Evolutionary conservation across 2,888 invertebrate genomes (phyloP).

Genomic region (Pediacus dermestoides): DNA sequence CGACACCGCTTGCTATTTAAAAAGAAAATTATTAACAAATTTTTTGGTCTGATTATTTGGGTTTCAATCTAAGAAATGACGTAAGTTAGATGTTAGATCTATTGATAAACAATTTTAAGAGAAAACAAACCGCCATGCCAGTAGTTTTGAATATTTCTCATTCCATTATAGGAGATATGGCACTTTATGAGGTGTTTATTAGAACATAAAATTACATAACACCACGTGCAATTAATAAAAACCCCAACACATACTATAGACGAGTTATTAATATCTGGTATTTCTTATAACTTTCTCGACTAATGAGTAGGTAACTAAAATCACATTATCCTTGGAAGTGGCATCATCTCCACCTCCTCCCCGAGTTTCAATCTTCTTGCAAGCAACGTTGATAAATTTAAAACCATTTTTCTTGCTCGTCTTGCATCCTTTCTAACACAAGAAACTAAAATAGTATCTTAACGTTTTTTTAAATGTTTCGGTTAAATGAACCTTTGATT

Average conservation of each 20-base stretch:
- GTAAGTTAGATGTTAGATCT: no score
- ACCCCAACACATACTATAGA: neutral
- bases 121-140: no score
- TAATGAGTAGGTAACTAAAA: constrained; percentile 50
- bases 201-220: constrained; percentile 1
- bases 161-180: no score
- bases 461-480: constrained; percentile 34
- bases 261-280: constrained; percentile 27
- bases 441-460: constrained; percentile 46
- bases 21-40: no score
- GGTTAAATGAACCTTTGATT: constrained; percentile 41
- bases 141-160: no score
- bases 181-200: constrained; percentile 1
- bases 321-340: constrained; percentile 44
- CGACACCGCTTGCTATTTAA: no score
- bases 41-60: no score
- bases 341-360: constrained; percentile 35
- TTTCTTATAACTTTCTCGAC: constrained; percentile 30
- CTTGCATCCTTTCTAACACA: constrained; percentile 45
- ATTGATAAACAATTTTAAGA: no score
- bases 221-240: constrained; percentile 1
- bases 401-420: constrained; percentile 55
- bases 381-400: constrained; percentile 53
- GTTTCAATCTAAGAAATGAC: no score
- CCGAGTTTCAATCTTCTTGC: constrained; percentile 49